Evolutionary conservation across 2,797 vertebrate species (phyloP), one percentile per base, ranked within the genome.

Genomic region (Scolopax rusticola): DNA sequence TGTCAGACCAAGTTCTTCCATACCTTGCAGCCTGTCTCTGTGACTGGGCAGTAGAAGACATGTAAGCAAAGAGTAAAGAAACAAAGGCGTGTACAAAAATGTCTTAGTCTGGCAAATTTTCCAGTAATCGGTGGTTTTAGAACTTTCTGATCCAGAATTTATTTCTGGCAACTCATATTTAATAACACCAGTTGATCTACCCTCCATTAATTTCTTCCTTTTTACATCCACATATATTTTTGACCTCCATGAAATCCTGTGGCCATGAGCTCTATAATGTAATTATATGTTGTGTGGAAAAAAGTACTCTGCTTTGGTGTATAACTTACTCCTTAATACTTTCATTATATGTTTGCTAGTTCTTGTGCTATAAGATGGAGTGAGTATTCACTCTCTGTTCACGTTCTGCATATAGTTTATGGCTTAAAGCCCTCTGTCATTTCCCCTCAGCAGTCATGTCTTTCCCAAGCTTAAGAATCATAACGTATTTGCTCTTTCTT

Each of bases 181-280:
- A 78, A 75, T 50, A 78, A 47, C 28, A 86, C 5, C 18, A 71
- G 23, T 57, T 90, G 45, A 75, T 86, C 84, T 81, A 56, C 33
- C 40, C 33, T 84, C 50, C 61, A 47, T 84, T 83, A 69, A 90
- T 93, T 78, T 93, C 45, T 65, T 81, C 43, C 28, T 70, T 90
- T 91, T 94, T 88, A 54, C 17, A 86, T 88, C 16, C 57, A 30
- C 69, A 12, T 57, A 15, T 65, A 90, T 93, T 94, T 95, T 86
- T 94, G 36, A 94, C 63, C n/a, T 95, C 91, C 82, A 36, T 86
- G 76, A 93, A 95, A 93, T 95, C 48, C 30, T 86, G 85, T 43
- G 91, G 79, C 53, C 45, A 28, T 47, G 48, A 91, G 45, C 41
- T 88, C 76, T 78, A 32, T 67, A 88, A 68, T n/a, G 28, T 77